These are phyloP conservation scores for Jaculus jaculus DNA, from an alignment of 2,113 vertebrate species.

Conservation along the genomic window DNA sequence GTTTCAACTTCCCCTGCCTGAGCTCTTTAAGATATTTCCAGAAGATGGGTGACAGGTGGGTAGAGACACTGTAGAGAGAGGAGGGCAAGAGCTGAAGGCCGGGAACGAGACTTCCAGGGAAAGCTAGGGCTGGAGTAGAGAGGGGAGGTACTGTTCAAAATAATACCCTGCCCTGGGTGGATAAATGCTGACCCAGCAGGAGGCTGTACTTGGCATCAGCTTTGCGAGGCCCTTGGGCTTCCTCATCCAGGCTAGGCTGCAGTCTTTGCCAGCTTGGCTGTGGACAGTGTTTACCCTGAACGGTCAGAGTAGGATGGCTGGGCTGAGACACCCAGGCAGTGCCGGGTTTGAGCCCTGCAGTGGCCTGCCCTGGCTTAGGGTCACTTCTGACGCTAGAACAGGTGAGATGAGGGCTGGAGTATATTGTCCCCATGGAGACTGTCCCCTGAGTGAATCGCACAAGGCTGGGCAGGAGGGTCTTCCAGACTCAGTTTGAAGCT, in stretches of 20 bases:
- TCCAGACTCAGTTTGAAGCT: background rate
- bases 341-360: background rate
- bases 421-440: background rate
- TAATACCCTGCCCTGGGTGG: background rate
- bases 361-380: background rate
- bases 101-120: too few species aligned
- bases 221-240: rapidly evolving
- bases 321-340: background rate
- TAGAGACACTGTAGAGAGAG: background rate
- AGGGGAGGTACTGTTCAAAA: rapidly evolving
- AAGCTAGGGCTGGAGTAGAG: rapidly evolving
- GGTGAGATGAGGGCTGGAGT: background rate
- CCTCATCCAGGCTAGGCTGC: rapidly evolving
- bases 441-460: too few species aligned
- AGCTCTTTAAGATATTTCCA: background rate
- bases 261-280: rapidly evolving
- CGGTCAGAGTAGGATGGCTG: rapidly evolving
- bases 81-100: background rate
- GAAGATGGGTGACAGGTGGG: background rate
- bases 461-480: background rate
- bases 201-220: background rate
- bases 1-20: background rate
- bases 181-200: background rate
- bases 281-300: rapidly evolving
- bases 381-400: background rate